Conservation (phyloP, 2,797 vertebrate species). For the Chaetophractus vellerosus region DNA sequence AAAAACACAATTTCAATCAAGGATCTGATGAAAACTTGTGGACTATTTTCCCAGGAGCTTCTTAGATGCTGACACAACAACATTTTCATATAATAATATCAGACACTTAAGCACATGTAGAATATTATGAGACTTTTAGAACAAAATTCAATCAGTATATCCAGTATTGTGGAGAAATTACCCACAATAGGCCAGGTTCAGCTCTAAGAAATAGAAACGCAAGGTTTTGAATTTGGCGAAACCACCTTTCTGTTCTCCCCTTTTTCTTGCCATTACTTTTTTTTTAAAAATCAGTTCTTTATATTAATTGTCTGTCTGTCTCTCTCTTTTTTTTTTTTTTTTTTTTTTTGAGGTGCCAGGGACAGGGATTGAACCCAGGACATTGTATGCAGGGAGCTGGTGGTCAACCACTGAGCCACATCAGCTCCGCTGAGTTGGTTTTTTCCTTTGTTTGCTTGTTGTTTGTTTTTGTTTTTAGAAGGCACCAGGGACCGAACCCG, state of each 20-base stretch:
- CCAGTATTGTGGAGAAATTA: background rate
- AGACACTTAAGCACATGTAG: background rate
- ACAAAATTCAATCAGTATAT: constrained; percentile 25
- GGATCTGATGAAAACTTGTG: constrained; percentile 11
- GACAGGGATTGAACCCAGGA: no score
- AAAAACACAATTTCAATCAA: constrained; percentile 16
- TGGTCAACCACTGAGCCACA: no score
- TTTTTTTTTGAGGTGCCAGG: no score
- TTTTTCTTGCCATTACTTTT: constrained; percentile 10
- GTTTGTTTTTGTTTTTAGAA: no score
- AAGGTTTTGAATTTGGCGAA: constrained; percentile 6
- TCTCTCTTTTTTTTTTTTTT: no score
- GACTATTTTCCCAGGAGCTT: constrained; percentile 20
- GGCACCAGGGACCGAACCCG: no score
- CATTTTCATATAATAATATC: constrained; percentile 52
- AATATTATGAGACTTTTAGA: constrained; percentile 19
- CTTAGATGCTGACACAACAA: background rate
- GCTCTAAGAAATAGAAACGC: background rate
- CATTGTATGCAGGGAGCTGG: no score
- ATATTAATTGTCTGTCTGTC: background rate
- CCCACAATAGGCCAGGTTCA: background rate
- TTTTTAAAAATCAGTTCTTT: background rate
- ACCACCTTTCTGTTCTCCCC: background rate
- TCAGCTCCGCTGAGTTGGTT: no score
- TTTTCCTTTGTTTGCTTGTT: no score